phyloP scores from a whole-genome alignment of 2,888 invertebrate species.

The Cheilosia vulpina region DNA sequence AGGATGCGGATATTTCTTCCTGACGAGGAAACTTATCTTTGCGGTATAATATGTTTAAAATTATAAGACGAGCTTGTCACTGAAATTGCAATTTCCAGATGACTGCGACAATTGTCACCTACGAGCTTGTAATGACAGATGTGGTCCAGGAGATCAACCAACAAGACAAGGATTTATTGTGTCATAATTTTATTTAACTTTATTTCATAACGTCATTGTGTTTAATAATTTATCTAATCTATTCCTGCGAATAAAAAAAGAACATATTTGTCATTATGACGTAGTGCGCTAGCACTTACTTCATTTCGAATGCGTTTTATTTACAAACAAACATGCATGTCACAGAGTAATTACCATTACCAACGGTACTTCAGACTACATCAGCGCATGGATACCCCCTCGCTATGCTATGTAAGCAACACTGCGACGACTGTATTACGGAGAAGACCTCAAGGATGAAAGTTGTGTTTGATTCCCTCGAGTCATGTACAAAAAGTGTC shows the following conservation, averaged over 20 bases:
- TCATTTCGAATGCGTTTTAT: slow-evolving; percentile 5
- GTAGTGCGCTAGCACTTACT: background rate
- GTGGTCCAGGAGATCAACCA: slow-evolving; percentile 79
- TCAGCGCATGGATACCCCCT: background rate
- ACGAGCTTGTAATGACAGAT: slow-evolving; percentile 87
- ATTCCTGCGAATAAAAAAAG: background rate
- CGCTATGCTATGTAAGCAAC: background rate
- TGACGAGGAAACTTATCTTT: slow-evolving; percentile 81
- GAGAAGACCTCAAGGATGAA: background rate
- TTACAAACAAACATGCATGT: slow-evolving; percentile 40
- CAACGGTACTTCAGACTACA: slow-evolving; percentile 28
- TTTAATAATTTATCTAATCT: background rate
- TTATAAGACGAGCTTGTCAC: slow-evolving; percentile 73
- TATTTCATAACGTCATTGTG: background rate
- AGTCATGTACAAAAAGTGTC: slow-evolving; percentile 18
- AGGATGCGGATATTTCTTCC: slow-evolving; percentile 80
- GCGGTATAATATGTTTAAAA: slow-evolving; percentile 76
- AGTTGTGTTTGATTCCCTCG: background rate
- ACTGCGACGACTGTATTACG: background rate
- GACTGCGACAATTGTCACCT: slow-evolving; percentile 87
- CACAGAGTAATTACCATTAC: slow-evolving; percentile 40
- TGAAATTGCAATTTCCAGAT: slow-evolving; percentile 83
- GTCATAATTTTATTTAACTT: slow-evolving; percentile 60
- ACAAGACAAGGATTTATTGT: slow-evolving; percentile 78
- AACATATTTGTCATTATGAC: background rate